Conservation (phyloP, 2,113 vertebrate genomes). For the Platysternon megacephalum region DNA sequence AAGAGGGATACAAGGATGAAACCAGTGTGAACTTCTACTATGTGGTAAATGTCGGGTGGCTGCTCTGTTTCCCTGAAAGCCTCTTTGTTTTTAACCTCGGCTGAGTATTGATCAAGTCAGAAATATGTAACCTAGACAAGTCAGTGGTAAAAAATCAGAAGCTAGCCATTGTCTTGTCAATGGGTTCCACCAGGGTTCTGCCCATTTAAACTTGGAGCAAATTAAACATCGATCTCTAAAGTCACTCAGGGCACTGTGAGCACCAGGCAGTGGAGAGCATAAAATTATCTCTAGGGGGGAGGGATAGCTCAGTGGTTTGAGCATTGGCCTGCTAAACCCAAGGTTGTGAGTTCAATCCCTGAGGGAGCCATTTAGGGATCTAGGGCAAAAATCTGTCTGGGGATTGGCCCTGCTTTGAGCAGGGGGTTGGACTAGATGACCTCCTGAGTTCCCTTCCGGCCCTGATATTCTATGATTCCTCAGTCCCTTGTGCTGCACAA, state of each 20-base stretch:
- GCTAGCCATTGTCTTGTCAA: not conserved
- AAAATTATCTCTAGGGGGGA: not conserved
- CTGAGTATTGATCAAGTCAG: not conserved
- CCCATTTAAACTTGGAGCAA: not conserved
- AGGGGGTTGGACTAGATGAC: too few species aligned
- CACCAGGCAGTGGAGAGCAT: not conserved
- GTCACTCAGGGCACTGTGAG: not conserved
- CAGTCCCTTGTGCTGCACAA: not conserved
- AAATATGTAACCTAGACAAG: not conserved
- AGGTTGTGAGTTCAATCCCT: too few species aligned
- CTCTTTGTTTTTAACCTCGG: not conserved
- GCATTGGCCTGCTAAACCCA: too few species aligned
- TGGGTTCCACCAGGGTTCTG: not conserved
- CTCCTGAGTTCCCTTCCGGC: too few species aligned
- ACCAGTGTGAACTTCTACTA: constrained; percentile 67
- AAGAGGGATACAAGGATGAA: constrained; percentile 22
- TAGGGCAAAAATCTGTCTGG: too few species aligned
- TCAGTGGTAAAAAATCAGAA: not conserved
- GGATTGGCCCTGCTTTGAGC: too few species aligned
- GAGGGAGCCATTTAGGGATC: too few species aligned
- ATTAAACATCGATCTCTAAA: not conserved
- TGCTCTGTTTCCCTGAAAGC: not conserved
- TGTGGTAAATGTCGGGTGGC: constrained; percentile 58
- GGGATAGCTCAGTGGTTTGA: too few species aligned
- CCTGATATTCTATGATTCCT: too few species aligned